Conservation (phyloP, 2,888 invertebrate species). For the Lasioglossum figueresi region DNA sequence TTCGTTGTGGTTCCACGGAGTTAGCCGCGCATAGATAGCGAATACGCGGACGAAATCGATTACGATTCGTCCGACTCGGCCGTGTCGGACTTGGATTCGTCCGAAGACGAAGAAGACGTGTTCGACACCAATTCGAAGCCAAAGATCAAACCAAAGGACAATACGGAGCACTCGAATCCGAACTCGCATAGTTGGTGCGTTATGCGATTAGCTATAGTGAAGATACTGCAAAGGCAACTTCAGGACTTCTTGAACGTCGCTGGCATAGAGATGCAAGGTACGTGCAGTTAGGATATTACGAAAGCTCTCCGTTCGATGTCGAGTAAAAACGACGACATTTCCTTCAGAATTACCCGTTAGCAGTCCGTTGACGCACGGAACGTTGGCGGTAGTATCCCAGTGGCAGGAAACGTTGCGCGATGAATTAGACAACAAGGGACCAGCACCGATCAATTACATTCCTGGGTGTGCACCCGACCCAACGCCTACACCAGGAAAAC, state of each 20-base stretch:
- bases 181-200: conserved; percentile 98
- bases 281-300: not conserved
- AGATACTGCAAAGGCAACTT: conserved; percentile 92
- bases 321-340: not conserved
- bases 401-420: conserved; percentile 94
- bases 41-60: conserved; percentile 89
- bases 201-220: conserved; percentile 94
- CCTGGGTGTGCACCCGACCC: conserved; percentile 95
- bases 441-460: conserved; percentile 94
- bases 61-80: conserved; percentile 95
- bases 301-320: not conserved
- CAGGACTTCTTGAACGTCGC: conserved; percentile 94
- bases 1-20: conserved; percentile 69
- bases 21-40: conserved; percentile 86
- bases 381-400: conserved; percentile 92
- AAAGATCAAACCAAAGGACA: conserved; percentile 86
- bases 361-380: conserved; percentile 96
- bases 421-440: conserved; percentile 90
- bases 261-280: conserved; percentile 95
- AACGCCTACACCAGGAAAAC: conserved; percentile 85
- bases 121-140: conserved; percentile 86
- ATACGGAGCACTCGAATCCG: conserved; percentile 95
- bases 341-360: conserved; percentile 94
- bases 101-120: conserved; percentile 92
- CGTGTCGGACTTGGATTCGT: conserved; percentile 90